Percentiles rank a stretch among this genome's conserved stretches.
Conservation (phyloP, 2,113 vertebrate species). For the Dipodomys ordii region DNA sequence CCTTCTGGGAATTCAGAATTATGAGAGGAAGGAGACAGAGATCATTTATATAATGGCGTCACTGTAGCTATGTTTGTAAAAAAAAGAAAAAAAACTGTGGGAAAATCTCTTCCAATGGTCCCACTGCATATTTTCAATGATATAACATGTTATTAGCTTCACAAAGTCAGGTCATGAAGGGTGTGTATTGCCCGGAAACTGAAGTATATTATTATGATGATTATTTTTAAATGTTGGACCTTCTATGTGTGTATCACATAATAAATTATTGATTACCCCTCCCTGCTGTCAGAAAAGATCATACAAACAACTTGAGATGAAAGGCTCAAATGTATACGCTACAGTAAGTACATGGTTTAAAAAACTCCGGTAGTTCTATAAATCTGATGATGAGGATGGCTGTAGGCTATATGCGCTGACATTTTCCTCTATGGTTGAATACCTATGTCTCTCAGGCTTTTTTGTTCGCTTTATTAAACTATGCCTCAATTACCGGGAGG, state of each 20-base stretch:
- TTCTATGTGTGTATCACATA: background rate
- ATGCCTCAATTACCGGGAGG: background rate
- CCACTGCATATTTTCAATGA: background rate
- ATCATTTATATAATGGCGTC: background rate
- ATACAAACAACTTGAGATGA: background rate
- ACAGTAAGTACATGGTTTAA: background rate
- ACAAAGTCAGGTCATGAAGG: background rate
- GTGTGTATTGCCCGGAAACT: background rate
- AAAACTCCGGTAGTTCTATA: background rate
- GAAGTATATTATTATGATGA: background rate
- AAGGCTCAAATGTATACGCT: background rate
- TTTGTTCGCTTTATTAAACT: background rate
- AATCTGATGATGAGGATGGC: background rate
- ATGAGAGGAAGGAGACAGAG: background rate
- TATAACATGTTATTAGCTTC: background rate
- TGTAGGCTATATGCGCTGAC: background rate
- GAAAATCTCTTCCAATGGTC: background rate
- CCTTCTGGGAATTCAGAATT: background rate
- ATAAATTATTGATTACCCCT: conserved; percentile 9
- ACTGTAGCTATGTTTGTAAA: background rate
- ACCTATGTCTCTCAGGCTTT: background rate
- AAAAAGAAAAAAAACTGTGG: background rate
- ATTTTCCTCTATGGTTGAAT: background rate
- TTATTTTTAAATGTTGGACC: background rate
- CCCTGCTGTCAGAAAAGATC: conserved; percentile 13